Base-by-base conservation (phyloP, 1,140 invertebrate genomes). In the Mamestra configurata region DNA sequence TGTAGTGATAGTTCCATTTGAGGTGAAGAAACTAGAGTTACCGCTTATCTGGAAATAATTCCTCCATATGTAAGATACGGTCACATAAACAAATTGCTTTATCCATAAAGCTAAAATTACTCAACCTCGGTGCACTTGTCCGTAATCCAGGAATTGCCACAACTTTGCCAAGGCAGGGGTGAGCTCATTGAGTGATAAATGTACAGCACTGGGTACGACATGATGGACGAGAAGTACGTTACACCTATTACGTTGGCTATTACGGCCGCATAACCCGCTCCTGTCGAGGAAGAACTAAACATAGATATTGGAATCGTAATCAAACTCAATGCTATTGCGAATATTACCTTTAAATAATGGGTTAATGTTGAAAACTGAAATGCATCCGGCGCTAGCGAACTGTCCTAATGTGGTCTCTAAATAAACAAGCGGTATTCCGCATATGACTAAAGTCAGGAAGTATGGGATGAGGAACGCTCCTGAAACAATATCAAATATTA, bases 211-310 rank as follows among this genome's bases (percentile, higher is more conserved):
- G 98, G 97, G 96, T 98, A 99, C 1, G 98, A 97, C 84, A 99
- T 98, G 81, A 99, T 97, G 0, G 98, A 97, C 87, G 99, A 98
- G 95, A 99, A 99, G 91, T 99, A 99, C 93, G 97, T 98, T 11
- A 97, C 97, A 57, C 98, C 98, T 91, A 98, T 98, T 22, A 98
- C 95, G 82, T 98, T 98, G 6, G 99, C 97, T 78, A 99, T 95
- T 24, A 99, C 97, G 72, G 98, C 96, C 95, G 95, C 98, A 96
- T 96, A 98, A 90, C 93, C 98, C 95, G 94, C 98, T 51, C 98
- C 98, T 99, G 93, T 37, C 92, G 90, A 88, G 92, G 90, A 87
- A 64, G 6, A 86, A 61, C 80, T 79, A 79, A 81, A 57, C 5
- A 68, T 70, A 78, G 35, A 78, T 22, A 40, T n/a, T 40, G 22